These are phyloP conservation scores for Pygoscelis antarcticus DNA, from an alignment of 2,113 vertebrate genomes.

Conservation along the genomic window DNA sequence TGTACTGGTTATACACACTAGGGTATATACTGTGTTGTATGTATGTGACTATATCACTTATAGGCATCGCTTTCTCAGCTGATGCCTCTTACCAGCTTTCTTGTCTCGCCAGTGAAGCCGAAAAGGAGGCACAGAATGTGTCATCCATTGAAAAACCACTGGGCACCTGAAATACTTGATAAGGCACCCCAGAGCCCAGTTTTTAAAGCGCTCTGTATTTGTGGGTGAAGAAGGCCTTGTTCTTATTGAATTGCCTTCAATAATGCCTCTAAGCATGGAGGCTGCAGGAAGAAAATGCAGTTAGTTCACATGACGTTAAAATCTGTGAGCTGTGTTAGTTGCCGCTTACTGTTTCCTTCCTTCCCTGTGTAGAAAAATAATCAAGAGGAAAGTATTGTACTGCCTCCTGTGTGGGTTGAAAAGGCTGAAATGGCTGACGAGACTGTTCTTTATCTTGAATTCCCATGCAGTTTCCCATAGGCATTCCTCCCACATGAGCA, in stretches of 20 bases:
- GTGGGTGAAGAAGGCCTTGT: neutral
- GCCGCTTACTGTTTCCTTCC: neutral
- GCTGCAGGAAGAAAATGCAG: neutral
- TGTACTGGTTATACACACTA: neutral
- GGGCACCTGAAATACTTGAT: neutral
- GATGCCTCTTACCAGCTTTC: neutral
- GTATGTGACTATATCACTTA: neutral
- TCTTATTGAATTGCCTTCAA: neutral
- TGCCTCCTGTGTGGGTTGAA: neutral
- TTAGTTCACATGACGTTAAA: neutral
- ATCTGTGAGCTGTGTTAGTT: neutral
- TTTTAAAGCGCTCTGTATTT: neutral
- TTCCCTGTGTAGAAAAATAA: neutral
- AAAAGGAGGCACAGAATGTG: neutral
- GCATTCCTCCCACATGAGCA: neutral
- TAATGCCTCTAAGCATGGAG: neutral
- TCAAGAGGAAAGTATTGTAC: neutral
- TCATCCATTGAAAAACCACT: neutral
- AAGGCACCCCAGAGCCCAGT: neutral
- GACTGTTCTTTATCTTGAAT: neutral
- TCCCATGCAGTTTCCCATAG: neutral
- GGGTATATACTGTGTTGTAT: neutral
- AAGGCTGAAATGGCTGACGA: neutral
- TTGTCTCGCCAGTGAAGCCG: neutral
- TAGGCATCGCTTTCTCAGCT: neutral